Conservation (phyloP, 30 jellyfish, hydroid and myxozoan species). For the Hydractinia symbiolongicarpus region DNA sequence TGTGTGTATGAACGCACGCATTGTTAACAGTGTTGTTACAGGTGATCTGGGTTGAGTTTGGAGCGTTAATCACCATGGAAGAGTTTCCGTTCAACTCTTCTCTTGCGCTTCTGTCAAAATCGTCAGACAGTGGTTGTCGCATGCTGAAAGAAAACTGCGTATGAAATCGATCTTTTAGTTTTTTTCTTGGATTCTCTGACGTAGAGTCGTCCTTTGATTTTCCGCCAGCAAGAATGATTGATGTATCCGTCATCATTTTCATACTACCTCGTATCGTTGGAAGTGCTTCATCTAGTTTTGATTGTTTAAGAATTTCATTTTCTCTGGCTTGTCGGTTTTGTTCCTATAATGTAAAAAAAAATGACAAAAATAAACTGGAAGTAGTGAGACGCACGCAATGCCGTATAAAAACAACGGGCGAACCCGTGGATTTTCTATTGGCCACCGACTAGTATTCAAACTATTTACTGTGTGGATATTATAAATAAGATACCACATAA, state of each 20-base stretch:
- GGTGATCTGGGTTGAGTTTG: too few species aligned
- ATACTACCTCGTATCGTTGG: slow-evolving; percentile 12
- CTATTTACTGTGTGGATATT: too few species aligned
- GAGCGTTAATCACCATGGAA: too few species aligned
- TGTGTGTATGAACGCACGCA: too few species aligned
- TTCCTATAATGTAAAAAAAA: slow-evolving; percentile 14
- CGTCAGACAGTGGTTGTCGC: slow-evolving; percentile 5
- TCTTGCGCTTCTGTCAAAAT: neutral
- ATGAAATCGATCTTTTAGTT: neutral
- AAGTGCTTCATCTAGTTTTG: slow-evolving; percentile 7
- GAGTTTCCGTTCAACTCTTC: neutral
- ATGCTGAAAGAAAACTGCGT: slow-evolving; percentile 3
- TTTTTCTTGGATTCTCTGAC: neutral
- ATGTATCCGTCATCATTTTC: slow-evolving; percentile 24
- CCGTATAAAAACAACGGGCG: too few species aligned
- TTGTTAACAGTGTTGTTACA: too few species aligned
- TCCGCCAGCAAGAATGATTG: slow-evolving; percentile 26
- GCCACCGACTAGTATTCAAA: too few species aligned
- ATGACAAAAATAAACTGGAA: neutral
- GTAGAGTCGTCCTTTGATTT: neutral
- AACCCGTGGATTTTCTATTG: too few species aligned
- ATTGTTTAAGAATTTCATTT: slow-evolving; percentile 15
- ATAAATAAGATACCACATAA: too few species aligned
- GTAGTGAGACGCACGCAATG: too few species aligned
- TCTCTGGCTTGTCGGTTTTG: slow-evolving; percentile 40